Conservation (phyloP, 2,797 vertebrate genomes). For the Lepilemur septentrionalis region DNA sequence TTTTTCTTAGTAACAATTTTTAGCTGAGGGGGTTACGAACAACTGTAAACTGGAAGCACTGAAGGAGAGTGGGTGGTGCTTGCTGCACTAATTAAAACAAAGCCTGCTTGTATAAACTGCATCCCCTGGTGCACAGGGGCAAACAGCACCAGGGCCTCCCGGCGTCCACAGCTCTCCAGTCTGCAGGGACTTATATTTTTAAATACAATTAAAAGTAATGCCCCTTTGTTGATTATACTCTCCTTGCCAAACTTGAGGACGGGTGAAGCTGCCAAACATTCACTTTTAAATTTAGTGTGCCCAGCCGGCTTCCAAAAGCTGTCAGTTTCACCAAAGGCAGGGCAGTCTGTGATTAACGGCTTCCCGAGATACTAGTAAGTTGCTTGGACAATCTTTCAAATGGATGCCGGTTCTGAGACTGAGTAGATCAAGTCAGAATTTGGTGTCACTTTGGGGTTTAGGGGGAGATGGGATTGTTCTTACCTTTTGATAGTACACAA, state of each 20-base stretch:
- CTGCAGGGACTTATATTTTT: slow-evolving; percentile 66
- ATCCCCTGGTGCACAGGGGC: background rate
- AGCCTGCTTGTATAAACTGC: slow-evolving; percentile 52
- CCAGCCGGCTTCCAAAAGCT: slow-evolving; percentile 56
- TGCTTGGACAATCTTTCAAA: slow-evolving; percentile 18
- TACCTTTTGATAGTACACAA: background rate
- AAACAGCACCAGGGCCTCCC: background rate
- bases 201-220: slow-evolving; percentile 78
- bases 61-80: background rate
- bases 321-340: slow-evolving; percentile 36
- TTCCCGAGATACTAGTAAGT: background rate
- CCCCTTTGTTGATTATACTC: slow-evolving; percentile 59
- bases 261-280: slow-evolving; percentile 66
- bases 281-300: slow-evolving; percentile 69
- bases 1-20: slow-evolving; percentile 69
- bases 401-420: background rate
- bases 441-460: background rate
- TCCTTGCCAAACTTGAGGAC: slow-evolving; percentile 70
- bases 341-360: background rate
- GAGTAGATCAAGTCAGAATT: background rate
- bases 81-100: slow-evolving; percentile 66
- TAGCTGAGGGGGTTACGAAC: slow-evolving; percentile 47
- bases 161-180: background rate
- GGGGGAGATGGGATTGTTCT: background rate
- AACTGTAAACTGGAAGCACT: slow-evolving; percentile 62